Base-by-base conservation (phyloP, 2,888 invertebrate genomes). In the Allophyes oxyacanthae region DNA sequence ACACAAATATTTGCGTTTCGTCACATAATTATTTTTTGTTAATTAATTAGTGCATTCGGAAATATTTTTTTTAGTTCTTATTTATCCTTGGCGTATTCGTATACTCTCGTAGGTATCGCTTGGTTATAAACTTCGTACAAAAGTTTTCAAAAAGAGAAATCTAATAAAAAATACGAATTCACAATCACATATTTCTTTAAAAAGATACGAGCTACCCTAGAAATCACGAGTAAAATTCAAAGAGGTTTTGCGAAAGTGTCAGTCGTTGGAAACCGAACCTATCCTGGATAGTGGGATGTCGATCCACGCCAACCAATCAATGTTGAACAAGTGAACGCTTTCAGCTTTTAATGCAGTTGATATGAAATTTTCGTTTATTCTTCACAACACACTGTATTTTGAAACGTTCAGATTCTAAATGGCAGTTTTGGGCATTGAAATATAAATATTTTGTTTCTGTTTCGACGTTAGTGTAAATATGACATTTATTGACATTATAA, bases 241-340 rank as follows among this genome's bases (percentile, higher is more conserved):
- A 33, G 53, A 53, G 45, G 33, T 51, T 45, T 61, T 46, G 58
- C 51, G 55, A 36, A 58, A 50, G 38, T 58, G 67, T 52, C 57
- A 56, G 44, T 36, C 32, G 40, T 55, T 46, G 53, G 42, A 55
- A 50, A 60, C 54, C 34, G 37, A 68, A 72, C 70, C 52, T 67
- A 67, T 54, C 62, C 64, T 64, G 64, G 72, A 64, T 71, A 64
- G 67, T 71, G 70, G 59, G 55, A 71, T 33, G 76, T 79, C 72
- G 72, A 77, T 75, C 48, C 40, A 71, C 61, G 73, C 74, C 76
- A 79, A 76, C 83, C 84, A 85, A 88, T 88, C 87, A 87, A 82
- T 71, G 83, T 72, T 62, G 78, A 83, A 90, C 89, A 89, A 81
- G 84, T 79, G 82, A 89, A 89, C 55, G 87, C 89, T 89, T 88